Percentiles rank a stretch among this genome's conserved stretches.
phyloP scores from a whole-genome alignment of 2,797 vertebrate genomes.

The Rhinella marina region DNA sequence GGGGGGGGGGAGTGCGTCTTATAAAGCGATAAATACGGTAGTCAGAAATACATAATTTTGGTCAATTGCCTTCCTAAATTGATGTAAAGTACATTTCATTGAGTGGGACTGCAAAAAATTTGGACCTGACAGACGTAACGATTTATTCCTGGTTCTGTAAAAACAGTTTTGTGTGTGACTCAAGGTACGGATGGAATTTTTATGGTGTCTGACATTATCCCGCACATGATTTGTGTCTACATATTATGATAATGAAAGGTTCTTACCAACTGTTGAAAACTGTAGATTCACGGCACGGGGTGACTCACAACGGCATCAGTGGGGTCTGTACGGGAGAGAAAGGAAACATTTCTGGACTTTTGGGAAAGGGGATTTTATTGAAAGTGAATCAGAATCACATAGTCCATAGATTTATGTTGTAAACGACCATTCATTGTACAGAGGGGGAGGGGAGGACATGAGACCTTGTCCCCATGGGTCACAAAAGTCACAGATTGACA shows the following conservation, averaged over 20 bases:
- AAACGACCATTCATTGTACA: background rate
- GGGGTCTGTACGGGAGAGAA: background rate
- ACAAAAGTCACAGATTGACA: background rate
- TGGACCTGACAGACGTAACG: constrained; percentile 1
- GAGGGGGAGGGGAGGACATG: background rate
- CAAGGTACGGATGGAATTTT: background rate
- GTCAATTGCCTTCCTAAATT: background rate
- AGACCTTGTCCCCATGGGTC: background rate
- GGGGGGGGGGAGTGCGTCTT: no score
- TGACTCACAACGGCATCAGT: constrained; percentile 28
- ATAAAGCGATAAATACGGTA: no score
- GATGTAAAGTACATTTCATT: background rate
- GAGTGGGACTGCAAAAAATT: no score
- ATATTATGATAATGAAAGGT: constrained; percentile 39
- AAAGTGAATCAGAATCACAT: constrained; percentile 2
- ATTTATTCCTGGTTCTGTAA: background rate
- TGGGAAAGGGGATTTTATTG: constrained; percentile 18
- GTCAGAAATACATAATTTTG: background rate
- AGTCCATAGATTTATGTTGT: background rate
- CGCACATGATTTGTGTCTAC: constrained; percentile 27
- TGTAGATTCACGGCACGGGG: background rate
- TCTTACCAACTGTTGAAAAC: constrained; percentile 9
- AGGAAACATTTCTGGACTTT: constrained; percentile 12
- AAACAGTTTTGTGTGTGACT: background rate
- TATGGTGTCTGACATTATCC: constrained; percentile 6